Evolutionary conservation across 1,140 invertebrate genomes (phyloP).

Genomic region (Drosophila takahashii): DNA sequence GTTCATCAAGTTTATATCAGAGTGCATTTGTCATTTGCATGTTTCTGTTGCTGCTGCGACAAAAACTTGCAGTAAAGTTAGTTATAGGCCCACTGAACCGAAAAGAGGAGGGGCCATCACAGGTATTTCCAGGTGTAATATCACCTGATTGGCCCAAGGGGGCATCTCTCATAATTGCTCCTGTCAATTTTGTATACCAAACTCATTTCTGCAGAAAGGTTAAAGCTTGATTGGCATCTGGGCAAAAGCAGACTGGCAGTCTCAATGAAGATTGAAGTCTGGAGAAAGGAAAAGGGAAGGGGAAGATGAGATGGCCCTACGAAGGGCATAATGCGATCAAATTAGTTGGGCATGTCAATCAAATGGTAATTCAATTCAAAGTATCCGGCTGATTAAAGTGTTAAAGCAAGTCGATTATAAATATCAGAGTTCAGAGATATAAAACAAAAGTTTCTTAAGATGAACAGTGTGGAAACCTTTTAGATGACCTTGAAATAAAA

Average conservation of each 20-base stretch:
- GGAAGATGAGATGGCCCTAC: neutral
- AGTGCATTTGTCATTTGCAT: conserved; percentile 37
- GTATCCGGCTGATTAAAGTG: conserved; percentile 20
- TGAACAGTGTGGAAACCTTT: no score
- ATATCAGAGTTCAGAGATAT: neutral
- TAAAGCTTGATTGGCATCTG: conserved; percentile 50
- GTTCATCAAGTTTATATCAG: conserved; percentile 27
- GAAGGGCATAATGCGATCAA: conserved; percentile 36
- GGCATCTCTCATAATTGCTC: conserved; percentile 41
- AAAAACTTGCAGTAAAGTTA: conserved; percentile 19
- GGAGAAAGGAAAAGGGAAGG: neutral
- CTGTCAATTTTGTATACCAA: conserved; percentile 42
- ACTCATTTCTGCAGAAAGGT: conserved; percentile 45
- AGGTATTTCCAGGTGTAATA: conserved; percentile 31
- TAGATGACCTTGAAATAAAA: no score
- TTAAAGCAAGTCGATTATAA: neutral
- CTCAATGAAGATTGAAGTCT: conserved; percentile 44
- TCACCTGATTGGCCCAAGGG: conserved; percentile 10
- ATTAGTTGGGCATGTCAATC: conserved; percentile 43
- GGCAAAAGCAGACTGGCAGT: conserved; percentile 36
- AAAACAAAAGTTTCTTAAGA: no score
- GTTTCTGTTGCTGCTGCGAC: conserved; percentile 12
- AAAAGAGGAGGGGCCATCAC: neutral
- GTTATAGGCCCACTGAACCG: conserved; percentile 1
- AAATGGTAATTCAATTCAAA: conserved; percentile 47